Conservation (phyloP, 2,797 vertebrate species). For the Myoxocephalus aenaeus region DNA sequence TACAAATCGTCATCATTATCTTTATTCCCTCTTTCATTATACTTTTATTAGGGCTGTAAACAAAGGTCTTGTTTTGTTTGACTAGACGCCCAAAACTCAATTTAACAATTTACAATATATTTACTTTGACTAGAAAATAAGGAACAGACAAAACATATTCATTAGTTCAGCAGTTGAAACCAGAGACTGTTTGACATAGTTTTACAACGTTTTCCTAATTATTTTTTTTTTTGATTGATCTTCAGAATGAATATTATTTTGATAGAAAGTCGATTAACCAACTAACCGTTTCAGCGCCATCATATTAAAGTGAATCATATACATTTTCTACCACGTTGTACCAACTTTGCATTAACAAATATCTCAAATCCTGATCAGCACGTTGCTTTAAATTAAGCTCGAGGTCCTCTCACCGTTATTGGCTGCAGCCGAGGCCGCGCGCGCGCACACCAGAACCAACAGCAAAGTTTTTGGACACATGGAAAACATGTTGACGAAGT, state of each 20-base stretch:
- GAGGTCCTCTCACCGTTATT: constrained; percentile 53
- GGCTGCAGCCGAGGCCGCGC: background rate
- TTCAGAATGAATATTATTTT: background rate
- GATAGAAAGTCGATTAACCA: background rate
- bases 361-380: background rate
- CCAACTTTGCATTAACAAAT: background rate
- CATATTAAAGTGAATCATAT: background rate
- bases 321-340: background rate
- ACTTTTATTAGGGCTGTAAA: background rate
- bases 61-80: background rate
- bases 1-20: background rate
- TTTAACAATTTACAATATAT: background rate
- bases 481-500: constrained; percentile 23
- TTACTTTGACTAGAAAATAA: background rate
- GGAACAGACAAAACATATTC: background rate
- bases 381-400: background rate
- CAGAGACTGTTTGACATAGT: background rate
- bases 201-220: too few relatives aligned
- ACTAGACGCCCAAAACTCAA: background rate
- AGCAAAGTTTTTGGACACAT: constrained; percentile 4
- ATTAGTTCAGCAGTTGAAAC: background rate
- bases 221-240: background rate
- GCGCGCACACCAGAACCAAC: constrained; percentile 18
- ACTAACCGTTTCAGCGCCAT: background rate
- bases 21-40: background rate